Percentiles rank a stretch among this genome's conserved stretches.
phyloP scores from a whole-genome alignment of 2,888 invertebrate species.

The Lymantria monacha region DNA sequence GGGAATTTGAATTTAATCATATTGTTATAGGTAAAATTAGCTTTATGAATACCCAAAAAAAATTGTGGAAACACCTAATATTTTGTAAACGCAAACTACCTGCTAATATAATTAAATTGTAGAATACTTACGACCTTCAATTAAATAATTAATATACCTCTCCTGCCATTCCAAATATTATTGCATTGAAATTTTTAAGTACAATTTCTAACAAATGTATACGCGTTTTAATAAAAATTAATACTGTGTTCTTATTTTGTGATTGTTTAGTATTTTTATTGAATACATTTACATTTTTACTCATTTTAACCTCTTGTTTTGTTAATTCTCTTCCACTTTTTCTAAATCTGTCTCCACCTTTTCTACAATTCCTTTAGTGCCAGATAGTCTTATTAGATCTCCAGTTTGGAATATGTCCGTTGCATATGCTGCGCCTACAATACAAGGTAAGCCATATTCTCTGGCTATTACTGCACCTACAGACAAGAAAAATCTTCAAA shows the following conservation, averaged over 20 bases:
- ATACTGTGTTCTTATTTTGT: conserved; percentile 5
- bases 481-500: conserved; percentile 5
- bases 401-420: conserved; percentile 87
- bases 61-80: no score
- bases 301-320: neutral
- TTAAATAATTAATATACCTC: no score
- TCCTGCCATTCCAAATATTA: no score
- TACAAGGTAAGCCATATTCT: conserved; percentile 91
- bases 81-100: no score
- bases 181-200: no score
- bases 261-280: conserved; percentile 13
- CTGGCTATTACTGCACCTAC: conserved; percentile 91
- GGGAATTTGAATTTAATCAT: no score
- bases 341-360: conserved; percentile 32
- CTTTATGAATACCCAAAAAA: no score
- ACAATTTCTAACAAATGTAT: no score
- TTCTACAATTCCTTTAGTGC: conserved; percentile 67
- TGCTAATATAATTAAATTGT: no score
- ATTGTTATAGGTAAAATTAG: no score
- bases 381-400: conserved; percentile 79
- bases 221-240: no score
- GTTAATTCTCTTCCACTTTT: neutral
- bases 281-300: conserved; percentile 10
- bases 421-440: conserved; percentile 88
- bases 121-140: no score